Base-by-base conservation (phyloP, 2,113 vertebrate species). In the Hassar affinis region DNA sequence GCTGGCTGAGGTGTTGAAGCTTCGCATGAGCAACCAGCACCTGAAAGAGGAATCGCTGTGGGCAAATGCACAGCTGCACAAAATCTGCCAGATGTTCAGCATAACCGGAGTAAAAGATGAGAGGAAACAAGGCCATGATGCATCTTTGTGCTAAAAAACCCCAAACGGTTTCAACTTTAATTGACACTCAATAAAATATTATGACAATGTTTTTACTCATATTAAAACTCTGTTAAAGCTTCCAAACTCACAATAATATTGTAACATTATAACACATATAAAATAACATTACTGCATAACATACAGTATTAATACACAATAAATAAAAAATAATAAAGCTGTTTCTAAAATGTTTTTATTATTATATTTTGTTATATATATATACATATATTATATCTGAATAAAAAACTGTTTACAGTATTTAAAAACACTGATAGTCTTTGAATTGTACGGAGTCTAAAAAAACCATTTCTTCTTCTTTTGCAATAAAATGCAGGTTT, bases 1-100 rank as follows among this genome's bases (percentile, higher is more conserved):
- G 42, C 94, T 95, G 86, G 92, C 92, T 0, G 94, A 95, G 80
- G 94, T 96, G 61, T 92, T 94, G 69, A 93, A 86, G 27, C 91
- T 96, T 22, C 86, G 95, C 2, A 92, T 94, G 76, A 95, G 94
- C 91, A 96, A 95, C 85, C 94, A 94, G 88, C 90, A 93, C 2
- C 88, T 96, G 52, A 94, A 94, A 89, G 93, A 94, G 84, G 95
- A 95, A 76, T 95, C 95, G 0, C 90, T 92, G 79, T 90, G 90
- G 0, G 94, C 95, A 82, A 92, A 90, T 0, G 90, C 93, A 72
- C 94, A 94, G 91, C 92, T 96, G 5, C 90, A 93, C n/a, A 93
- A 93, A 81, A 94, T 96, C 4, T 92, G 92, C 0, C 86, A 93
- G 51, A 92, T 95, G 81, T 95, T 95, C 90, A 83, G 72, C 35